phyloP scores from a whole-genome alignment of 2,797 vertebrate species.

The Hippopotamyrus pictus region DNA sequence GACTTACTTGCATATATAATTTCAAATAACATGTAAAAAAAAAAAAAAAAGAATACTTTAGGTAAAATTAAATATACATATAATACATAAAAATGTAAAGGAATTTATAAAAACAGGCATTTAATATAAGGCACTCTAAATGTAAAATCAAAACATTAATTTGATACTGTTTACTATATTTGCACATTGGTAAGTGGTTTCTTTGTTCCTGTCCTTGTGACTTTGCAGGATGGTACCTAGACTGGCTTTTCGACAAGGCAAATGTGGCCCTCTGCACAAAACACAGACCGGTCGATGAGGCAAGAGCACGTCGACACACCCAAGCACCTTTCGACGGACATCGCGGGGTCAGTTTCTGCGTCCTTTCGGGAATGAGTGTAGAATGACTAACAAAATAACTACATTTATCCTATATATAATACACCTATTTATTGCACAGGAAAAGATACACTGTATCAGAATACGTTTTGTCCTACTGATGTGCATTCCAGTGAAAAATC shows the following conservation, averaged over 20 bases:
- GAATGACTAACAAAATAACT: conserved; percentile 59
- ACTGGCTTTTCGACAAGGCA: conserved; percentile 37
- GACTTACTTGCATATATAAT: conserved; percentile 33
- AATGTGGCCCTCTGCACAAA: conserved; percentile 22
- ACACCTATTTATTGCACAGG: conserved; percentile 90
- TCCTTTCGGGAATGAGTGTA: conserved; percentile 43
- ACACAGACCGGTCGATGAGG: neutral
- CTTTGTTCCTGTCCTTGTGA: conserved; percentile 3
- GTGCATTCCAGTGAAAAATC: conserved; percentile 77
- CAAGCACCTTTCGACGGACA: conserved; percentile 41
- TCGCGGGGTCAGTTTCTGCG: conserved; percentile 19
- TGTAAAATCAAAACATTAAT: conserved; percentile 78
- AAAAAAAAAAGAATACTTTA: conserved; percentile 34
- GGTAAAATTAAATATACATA: conserved; percentile 39
- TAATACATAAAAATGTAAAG: conserved; percentile 58
- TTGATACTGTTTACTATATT: conserved; percentile 54
- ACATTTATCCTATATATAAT: conserved; percentile 55
- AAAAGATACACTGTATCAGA: conserved; percentile 72
- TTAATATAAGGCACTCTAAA: conserved; percentile 99
- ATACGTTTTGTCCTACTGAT: conserved; percentile 71
- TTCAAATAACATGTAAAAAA: conserved; percentile 26
- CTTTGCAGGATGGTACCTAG: conserved; percentile 47
- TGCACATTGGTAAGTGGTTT: neutral
- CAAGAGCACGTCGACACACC: conserved; percentile 26
- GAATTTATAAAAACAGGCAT: conserved; percentile 84